phyloP scores from a whole-genome alignment of 2,888 invertebrate species.

The Hecatera dysodea region DNA sequence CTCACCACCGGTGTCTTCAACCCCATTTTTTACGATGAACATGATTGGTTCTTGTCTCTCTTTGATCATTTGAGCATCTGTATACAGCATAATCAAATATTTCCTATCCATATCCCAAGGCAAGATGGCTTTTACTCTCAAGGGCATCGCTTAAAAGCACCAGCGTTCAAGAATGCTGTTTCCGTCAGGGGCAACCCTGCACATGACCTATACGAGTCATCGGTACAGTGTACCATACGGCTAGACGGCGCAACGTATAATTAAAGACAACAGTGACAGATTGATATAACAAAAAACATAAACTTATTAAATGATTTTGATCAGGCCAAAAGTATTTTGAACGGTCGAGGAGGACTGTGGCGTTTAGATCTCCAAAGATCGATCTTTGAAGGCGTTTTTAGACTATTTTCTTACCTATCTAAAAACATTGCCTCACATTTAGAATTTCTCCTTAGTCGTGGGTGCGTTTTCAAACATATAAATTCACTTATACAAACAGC shows the following conservation, averaged over 20 bases:
- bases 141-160: background rate
- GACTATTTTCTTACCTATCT: too few species aligned
- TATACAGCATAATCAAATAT: background rate
- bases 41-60: background rate
- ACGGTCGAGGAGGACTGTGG: conserved; percentile 53
- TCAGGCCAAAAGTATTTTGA: conserved; percentile 45
- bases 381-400: background rate
- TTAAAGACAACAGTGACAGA: conserved; percentile 85
- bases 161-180: conserved; percentile 14
- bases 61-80: background rate
- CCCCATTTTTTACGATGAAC: too few species aligned
- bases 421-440: too few species aligned
- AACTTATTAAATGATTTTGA: conserved; percentile 64
- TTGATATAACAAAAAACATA: conserved; percentile 75
- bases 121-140: background rate
- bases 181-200: conserved; percentile 49
- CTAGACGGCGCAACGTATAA: conserved; percentile 79
- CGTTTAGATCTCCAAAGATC: background rate
- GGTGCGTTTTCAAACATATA: too few species aligned
- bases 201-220: conserved; percentile 81
- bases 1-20: too few species aligned
- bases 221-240: conserved; percentile 71
- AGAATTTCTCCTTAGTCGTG: too few species aligned
- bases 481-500: too few species aligned
- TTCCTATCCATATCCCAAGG: background rate